Evolutionary conservation across 2,888 invertebrate genomes (phyloP).

Genomic region (Leptopilina myrica): DNA sequence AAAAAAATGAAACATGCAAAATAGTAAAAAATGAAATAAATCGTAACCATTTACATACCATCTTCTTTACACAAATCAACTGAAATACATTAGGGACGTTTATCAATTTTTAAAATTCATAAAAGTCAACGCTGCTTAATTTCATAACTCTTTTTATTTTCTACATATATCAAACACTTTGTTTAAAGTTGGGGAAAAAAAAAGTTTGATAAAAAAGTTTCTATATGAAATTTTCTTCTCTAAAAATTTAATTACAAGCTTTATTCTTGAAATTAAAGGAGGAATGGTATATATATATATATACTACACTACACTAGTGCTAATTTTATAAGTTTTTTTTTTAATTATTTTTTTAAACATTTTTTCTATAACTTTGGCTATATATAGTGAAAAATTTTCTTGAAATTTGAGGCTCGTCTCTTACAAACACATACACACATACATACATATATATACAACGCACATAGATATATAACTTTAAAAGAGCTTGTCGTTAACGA

Average conservation of each 20-base stretch:
- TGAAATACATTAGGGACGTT: conserved; percentile 72
- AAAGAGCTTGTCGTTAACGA: conserved; percentile 15
- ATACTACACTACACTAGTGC: not conserved
- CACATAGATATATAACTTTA: too few relatives aligned
- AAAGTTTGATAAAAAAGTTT: too few relatives aligned
- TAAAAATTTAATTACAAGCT: not conserved
- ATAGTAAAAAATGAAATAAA: conserved; percentile 68
- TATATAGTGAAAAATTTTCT: not conserved
- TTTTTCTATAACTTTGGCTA: not conserved
- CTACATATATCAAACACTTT: not conserved
- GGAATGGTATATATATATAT: not conserved
- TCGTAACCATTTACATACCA: conserved; percentile 73
- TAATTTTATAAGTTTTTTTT: not conserved
- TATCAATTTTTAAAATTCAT: conserved; percentile 63
- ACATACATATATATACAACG: too few relatives aligned
- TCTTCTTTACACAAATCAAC: conserved; percentile 75
- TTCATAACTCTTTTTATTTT: conserved; percentile 19
- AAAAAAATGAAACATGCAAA: conserved; percentile 68
- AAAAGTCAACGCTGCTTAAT: conserved; percentile 38
- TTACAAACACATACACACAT: not conserved
- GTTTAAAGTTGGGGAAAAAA: not conserved
- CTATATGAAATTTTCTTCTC: not conserved
- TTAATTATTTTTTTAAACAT: not conserved
- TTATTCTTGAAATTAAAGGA: not conserved
- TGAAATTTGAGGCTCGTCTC: conserved; percentile 7